Evolutionary conservation across 2,797 vertebrate genomes (phyloP), one percentile per base, ranked within the genome.

Genomic region (Numenius phaeopus): DNA sequence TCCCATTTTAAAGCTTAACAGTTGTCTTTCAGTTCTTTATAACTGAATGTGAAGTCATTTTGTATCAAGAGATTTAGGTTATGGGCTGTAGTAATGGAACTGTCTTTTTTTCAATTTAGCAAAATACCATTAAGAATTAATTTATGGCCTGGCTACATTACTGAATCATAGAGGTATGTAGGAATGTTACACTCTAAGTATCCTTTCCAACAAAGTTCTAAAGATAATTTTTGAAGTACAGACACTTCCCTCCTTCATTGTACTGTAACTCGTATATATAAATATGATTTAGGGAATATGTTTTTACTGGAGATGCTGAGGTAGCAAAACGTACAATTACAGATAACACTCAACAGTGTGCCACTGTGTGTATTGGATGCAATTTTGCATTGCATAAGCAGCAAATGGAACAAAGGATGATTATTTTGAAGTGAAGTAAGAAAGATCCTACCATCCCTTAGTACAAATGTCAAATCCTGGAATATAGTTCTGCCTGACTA

Each of bases 51-150:
- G 69, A 96, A 96, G 79, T 96, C 3, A 70, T 97, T 97, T 94
- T 87, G 58, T 90, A 89, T 90, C 58, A 75, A 71, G 85, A 86
- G 83, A 84, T 95, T 94, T 95, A 80, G 89, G 72, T 94, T 96
- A 95, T 94, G 83, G 84, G 73, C 80, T 73, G n/a, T 71, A 83
- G 89, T 94, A 96, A 96, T 94, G 84, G 91, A 97, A 96, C 71
- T 90, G 80, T 93, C 87, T 96, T 96, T 95, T 90, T 93, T 97
- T 82, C 94, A 93, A 95, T 97, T 94, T 96, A 95, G 88, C 55
- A 96, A 96, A 97, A 95, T 95, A 91, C 91, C 87, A 94, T 96
- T 96, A 95, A 84, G 87, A 91, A 94, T 87, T 97, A 97, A 97
- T 97, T 96, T 95, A 97, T 89, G 79, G 42, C 32, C 59, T 40